A percentile compares a stretch with the other conserved stretches of the same genome.
Evolutionary conservation across 1,140 invertebrate genomes (phyloP).

Genomic region (Eulimnadia texana): DNA sequence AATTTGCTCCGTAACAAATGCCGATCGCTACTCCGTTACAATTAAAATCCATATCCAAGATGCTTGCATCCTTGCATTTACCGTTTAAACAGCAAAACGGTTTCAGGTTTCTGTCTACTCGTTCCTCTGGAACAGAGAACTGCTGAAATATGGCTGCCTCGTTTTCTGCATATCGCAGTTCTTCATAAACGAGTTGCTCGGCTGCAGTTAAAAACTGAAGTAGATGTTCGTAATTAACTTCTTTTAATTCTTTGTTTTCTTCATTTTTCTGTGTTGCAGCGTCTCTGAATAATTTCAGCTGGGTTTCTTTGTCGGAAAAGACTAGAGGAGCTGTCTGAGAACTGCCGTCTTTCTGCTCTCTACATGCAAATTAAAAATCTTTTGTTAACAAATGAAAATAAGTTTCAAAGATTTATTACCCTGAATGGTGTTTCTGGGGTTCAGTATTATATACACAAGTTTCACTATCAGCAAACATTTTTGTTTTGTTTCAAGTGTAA

Average conservation of each 20-base stretch:
- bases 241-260: neutral
- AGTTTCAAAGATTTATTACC: neutral
- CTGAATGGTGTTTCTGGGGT: neutral
- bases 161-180: neutral
- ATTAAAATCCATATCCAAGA: neutral
- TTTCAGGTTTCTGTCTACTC: neutral
- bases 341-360: neutral
- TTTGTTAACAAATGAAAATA: too few species aligned
- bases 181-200: neutral
- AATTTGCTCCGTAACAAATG: neutral
- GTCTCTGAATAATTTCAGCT: neutral
- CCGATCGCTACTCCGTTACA: neutral
- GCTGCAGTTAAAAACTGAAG: neutral
- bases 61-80: neutral
- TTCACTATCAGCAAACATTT: neutral
- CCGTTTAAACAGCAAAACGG: neutral
- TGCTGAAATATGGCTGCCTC: neutral
- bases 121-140: neutral
- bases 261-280: neutral
- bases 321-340: neutral
- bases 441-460: neutral
- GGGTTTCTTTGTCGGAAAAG: neutral
- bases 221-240: neutral
- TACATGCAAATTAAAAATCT: neutral
- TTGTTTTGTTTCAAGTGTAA: neutral